Conservation (phyloP, 1,140 invertebrate genomes). For the Drosophila sproati region DNA sequence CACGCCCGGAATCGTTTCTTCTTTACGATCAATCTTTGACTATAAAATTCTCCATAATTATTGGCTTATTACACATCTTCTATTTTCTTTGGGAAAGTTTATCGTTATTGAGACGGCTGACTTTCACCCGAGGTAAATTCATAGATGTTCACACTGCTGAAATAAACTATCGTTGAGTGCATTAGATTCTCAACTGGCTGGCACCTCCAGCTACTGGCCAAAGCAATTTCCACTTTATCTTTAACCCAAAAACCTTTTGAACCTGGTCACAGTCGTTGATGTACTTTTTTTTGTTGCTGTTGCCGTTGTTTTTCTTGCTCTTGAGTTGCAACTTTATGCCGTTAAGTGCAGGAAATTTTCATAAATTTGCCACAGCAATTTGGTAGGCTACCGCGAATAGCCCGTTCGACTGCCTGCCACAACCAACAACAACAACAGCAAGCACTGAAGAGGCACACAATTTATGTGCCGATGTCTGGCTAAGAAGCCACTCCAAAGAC, state of each 20-base stretch:
- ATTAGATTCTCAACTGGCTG: conserved; percentile 31
- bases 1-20: neutral
- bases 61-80: neutral
- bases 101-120: conserved; percentile 1
- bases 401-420: conserved; percentile 40
- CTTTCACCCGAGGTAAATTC: conserved; percentile 38
- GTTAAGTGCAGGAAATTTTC: conserved; percentile 51
- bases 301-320: conserved; percentile 10
- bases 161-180: conserved; percentile 13
- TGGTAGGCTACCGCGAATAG: conserved; percentile 45
- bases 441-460: conserved; percentile 27
- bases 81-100: conserved; percentile 19
- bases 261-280: conserved; percentile 15
- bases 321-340: conserved; percentile 42
- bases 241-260: conserved; percentile 67
- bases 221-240: conserved; percentile 59
- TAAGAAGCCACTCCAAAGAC: conserved; percentile 19
- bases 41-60: neutral
- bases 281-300: neutral
- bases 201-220: conserved; percentile 35
- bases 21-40: neutral
- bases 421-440: conserved; percentile 40
- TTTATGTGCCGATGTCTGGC: conserved; percentile 56
- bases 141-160: conserved; percentile 8
- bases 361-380: conserved; percentile 68